Evolutionary conservation across 2,113 vertebrate genomes (phyloP).

Genomic region (Lampris incognitus): DNA sequence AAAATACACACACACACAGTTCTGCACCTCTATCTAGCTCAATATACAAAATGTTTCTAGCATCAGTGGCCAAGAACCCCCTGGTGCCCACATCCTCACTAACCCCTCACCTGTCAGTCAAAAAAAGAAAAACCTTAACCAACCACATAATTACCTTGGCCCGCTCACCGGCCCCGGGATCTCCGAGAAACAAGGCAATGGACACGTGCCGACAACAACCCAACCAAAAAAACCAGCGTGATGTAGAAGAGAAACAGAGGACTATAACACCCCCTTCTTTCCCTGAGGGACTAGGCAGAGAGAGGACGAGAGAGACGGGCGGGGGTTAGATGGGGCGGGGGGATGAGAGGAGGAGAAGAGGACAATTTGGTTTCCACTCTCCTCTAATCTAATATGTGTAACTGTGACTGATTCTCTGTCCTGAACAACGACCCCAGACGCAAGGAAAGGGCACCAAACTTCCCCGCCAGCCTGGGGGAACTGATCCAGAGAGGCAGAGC

Average conservation of each 20-base stretch:
- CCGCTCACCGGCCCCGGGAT: slow-evolving; percentile 25
- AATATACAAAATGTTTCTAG: too few relatives aligned
- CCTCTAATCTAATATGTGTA: slow-evolving; percentile 83
- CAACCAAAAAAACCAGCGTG: slow-evolving; percentile 30
- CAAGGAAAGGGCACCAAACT: slow-evolving; percentile 75
- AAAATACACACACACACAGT: too few relatives aligned
- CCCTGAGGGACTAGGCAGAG: slow-evolving; percentile 51
- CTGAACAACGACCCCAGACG: slow-evolving; percentile 73
- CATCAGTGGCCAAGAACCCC: too few relatives aligned
- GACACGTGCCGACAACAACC: slow-evolving; percentile 26
- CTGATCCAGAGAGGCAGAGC: slow-evolving; percentile 47
- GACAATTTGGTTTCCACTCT: slow-evolving; percentile 77
- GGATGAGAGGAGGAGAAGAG: slow-evolving; percentile 54
- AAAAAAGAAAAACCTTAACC: slow-evolving; percentile 27
- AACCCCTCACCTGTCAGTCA: slow-evolving; percentile 15
- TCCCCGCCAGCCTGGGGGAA: slow-evolving; percentile 66
- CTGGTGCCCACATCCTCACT: slow-evolving; percentile 5
- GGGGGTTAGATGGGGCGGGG: slow-evolving; percentile 51
- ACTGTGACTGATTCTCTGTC: slow-evolving; percentile 82
- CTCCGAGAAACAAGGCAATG: slow-evolving; percentile 44
- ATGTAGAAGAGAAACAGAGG: slow-evolving; percentile 54
- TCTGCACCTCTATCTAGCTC: too few relatives aligned
- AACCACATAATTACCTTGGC: slow-evolving; percentile 1
- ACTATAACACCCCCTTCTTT: slow-evolving; percentile 68
- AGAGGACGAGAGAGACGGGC: slow-evolving; percentile 42